Conservation (phyloP, 2,113 vertebrate species). For the Ancistrus triradiatus region DNA sequence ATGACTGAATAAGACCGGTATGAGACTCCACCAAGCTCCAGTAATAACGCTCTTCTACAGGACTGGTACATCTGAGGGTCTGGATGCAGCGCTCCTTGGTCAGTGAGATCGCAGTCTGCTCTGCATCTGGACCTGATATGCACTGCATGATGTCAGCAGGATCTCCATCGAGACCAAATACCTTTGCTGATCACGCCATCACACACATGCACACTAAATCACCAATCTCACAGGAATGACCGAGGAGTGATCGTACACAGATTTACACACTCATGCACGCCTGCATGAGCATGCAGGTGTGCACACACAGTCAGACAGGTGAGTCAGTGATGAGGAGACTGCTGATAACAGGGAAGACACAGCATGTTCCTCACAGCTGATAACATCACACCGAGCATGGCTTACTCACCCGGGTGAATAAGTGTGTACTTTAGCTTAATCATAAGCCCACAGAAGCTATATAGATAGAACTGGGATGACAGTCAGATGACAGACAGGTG, state of each 20-base stretch:
- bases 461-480: slow-evolving; percentile 10
- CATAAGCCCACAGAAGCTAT: slow-evolving; percentile 26
- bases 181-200: slow-evolving; percentile 23
- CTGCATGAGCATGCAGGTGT: neutral
- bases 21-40: neutral
- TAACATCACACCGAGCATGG: neutral
- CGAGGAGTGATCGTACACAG: neutral
- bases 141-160: slow-evolving; percentile 57
- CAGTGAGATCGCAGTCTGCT: slow-evolving; percentile 44
- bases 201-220: neutral
- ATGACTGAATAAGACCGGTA: slow-evolving; percentile 4
- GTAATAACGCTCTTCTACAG: slow-evolving; percentile 6
- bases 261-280: slow-evolving; percentile 7
- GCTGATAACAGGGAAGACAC: slow-evolving; percentile 14
- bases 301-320: neutral
- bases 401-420: neutral
- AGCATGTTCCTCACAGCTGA: neutral
- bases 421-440: slow-evolving; percentile 26
- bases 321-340: neutral
- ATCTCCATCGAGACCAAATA: slow-evolving; percentile 45
- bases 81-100: slow-evolving; percentile 21
- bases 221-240: neutral
- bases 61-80: neutral
- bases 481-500: slow-evolving; percentile 35
- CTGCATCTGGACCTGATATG: slow-evolving; percentile 67